Conservation (phyloP, 2,113 vertebrate genomes). For the Mesembrinibis cayennensis region DNA sequence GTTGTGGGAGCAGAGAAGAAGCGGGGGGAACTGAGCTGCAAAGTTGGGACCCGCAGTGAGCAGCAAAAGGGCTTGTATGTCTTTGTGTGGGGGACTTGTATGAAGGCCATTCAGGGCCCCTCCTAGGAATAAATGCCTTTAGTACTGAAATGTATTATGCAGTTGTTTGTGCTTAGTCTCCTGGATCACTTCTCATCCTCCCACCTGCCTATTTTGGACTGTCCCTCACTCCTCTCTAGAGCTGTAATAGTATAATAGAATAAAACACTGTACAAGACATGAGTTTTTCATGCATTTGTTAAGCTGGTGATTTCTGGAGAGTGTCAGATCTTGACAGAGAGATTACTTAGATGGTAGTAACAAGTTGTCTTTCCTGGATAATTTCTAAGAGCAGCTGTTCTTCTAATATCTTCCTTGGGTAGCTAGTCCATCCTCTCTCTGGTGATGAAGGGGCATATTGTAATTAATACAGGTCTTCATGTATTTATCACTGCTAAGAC, state of each 20-base stretch:
- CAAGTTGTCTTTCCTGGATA: background rate
- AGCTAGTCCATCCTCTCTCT: background rate
- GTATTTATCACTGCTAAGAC: background rate
- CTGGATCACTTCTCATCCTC: background rate
- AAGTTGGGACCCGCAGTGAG: background rate
- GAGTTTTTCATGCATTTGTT: background rate
- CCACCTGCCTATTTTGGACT: background rate
- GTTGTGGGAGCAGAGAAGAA: background rate
- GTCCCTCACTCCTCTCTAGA: background rate
- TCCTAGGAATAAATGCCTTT: background rate
- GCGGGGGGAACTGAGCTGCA: background rate
- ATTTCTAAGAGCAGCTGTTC: background rate
- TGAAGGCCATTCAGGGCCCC: background rate
- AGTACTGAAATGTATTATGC: background rate
- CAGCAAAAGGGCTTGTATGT: background rate
- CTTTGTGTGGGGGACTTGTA: background rate
- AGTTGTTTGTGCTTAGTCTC: background rate
- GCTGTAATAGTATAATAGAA: background rate
- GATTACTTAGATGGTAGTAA: background rate
- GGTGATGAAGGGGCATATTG: background rate
- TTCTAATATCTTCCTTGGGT: background rate
- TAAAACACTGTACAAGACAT: background rate
- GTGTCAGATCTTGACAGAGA: background rate
- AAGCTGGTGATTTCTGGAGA: background rate
- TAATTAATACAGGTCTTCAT: background rate